These are phyloP conservation scores for Folsomia manolachei DNA, from an alignment of 2,888 invertebrate species.

Conservation along the genomic window DNA sequence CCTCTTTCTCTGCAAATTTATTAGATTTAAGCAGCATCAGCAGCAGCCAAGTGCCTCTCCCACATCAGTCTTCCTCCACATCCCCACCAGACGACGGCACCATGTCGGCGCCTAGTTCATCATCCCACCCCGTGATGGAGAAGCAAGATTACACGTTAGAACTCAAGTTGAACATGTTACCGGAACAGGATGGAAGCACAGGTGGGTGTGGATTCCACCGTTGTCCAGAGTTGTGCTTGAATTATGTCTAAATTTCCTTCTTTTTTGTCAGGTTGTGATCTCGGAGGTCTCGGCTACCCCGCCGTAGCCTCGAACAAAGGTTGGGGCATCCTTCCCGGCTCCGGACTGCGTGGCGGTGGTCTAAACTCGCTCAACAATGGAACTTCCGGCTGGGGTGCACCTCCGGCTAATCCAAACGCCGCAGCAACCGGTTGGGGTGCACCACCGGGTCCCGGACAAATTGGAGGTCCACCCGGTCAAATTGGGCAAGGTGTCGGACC, in stretches of 20 bases:
- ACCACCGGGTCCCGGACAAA: conserved; percentile 52
- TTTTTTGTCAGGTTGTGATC: conserved; percentile 49
- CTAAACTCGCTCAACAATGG: conserved; percentile 74
- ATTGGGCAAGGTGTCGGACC: conserved; percentile 39
- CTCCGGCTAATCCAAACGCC: conserved; percentile 64
- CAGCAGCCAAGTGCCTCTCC: conserved; percentile 43
- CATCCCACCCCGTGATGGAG: conserved; percentile 27
- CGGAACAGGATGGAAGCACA: background rate
- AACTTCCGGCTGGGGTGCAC: conserved; percentile 74
- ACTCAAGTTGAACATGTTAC: background rate
- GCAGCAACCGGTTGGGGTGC: conserved; percentile 58
- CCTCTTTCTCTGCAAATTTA: background rate
- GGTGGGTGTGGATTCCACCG: conserved; percentile 29
- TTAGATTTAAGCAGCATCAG: background rate
- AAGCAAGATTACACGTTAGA: background rate
- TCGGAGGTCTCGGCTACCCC: conserved; percentile 49
- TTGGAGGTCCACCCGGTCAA: too few species aligned
- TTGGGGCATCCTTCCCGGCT: conserved; percentile 64
- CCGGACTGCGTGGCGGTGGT: conserved; percentile 73
- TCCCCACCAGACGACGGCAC: conserved; percentile 27
- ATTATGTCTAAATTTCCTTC: too few species aligned
- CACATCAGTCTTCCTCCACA: conserved; percentile 37
- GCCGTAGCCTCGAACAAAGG: conserved; percentile 51
- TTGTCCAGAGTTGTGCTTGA: too few species aligned
- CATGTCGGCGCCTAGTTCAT: conserved; percentile 26